Evolutionary conservation across 1,140 invertebrate species (phyloP).

Genomic region (Brachionus paranguensis): DNA sequence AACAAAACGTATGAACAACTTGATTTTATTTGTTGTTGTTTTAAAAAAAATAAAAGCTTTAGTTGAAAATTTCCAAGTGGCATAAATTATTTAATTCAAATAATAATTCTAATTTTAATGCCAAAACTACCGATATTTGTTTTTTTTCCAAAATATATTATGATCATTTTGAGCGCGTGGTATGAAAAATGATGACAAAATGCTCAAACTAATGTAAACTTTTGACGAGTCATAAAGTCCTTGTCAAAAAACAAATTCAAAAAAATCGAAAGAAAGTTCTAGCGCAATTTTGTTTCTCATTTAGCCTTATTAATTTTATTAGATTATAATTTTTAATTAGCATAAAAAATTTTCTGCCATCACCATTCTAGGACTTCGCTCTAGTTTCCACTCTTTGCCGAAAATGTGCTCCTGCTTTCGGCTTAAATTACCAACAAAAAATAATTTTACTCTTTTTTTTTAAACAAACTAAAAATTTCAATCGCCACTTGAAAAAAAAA

Average conservation of each 20-base stretch:
- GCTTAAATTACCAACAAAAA: neutral
- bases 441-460: neutral
- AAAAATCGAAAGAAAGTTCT: neutral
- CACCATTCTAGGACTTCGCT: neutral
- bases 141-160: neutral
- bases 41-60: neutral
- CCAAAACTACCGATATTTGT: neutral
- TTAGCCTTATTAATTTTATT: neutral
- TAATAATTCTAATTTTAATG: neutral
- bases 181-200: neutral
- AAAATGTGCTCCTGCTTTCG: neutral
- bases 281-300: neutral
- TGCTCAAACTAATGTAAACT: neutral
- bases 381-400: neutral
- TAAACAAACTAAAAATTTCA: neutral
- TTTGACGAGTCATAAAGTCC: neutral
- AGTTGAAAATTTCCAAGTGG: neutral
- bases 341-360: constrained; percentile 6
- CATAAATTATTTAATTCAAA: neutral
- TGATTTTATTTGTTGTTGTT: neutral
- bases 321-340: neutral
- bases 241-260: neutral
- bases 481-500: neutral
- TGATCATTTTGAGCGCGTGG: neutral
- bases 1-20: neutral